Conservation (phyloP, 2,888 invertebrate species). For the Megaustenia siamemsis region DNA sequence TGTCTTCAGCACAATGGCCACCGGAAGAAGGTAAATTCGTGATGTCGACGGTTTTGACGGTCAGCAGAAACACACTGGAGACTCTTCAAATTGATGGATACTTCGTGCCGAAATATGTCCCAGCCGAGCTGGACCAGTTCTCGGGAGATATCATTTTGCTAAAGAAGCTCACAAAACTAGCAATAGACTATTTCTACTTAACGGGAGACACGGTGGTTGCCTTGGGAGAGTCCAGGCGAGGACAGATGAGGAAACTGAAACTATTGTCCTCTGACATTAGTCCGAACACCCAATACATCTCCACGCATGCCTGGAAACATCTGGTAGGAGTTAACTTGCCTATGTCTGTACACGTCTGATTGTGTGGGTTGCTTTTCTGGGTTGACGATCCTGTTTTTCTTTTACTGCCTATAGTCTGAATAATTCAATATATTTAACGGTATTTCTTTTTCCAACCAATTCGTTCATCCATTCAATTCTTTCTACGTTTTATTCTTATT, state of each 20-base stretch:
- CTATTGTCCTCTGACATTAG: conserved; percentile 29
- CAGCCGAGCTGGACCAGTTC: conserved; percentile 5
- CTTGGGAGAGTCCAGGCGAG: conserved; percentile 21
- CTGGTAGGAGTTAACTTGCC: too few species aligned
- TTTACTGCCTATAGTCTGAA: too few species aligned
- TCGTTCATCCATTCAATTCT: too few species aligned
- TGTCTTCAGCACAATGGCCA: conserved; percentile 49
- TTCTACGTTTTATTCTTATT: too few species aligned
- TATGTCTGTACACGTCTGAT: too few species aligned
- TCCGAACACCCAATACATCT: conserved; percentile 25
- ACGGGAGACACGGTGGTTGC: conserved; percentile 11
- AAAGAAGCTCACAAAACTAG: conserved; percentile 34
- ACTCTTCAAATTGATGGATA: conserved; percentile 42
- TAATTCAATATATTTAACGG: too few species aligned
- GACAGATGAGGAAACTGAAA: conserved; percentile 33
- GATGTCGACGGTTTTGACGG: conserved; percentile 1
- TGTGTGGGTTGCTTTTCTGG: too few species aligned
- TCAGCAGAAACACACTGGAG: conserved; percentile 5
- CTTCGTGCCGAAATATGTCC: conserved; percentile 24
- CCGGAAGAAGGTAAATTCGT: conserved; percentile 33
- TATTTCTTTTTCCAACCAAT: too few species aligned
- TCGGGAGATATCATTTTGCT: background rate
- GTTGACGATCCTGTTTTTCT: too few species aligned
- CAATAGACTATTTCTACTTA: conserved; percentile 48
- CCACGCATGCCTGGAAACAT: conserved; percentile 29